Conservation (phyloP, 1,140 invertebrate species). For the Pachypsylla venusta region DNA sequence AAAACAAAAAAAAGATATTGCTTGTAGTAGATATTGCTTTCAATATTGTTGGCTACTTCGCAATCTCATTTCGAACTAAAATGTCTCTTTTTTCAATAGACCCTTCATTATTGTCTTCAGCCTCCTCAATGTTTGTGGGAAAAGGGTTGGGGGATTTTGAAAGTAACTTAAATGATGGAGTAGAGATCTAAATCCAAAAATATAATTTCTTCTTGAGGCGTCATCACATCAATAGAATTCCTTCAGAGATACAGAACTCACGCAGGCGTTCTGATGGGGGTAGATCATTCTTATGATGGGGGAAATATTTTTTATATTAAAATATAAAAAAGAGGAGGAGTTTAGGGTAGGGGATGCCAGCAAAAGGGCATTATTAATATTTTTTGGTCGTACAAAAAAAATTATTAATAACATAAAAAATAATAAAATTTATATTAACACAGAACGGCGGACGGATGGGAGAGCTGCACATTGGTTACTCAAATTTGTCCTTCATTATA, state of each 20-base stretch:
- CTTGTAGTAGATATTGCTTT: no score
- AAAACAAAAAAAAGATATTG: no score
- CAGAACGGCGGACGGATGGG: no score
- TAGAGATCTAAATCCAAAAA: not conserved
- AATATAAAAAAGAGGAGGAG: slow-evolving; percentile 6
- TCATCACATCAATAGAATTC: not conserved
- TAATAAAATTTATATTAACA: slow-evolving; percentile 4
- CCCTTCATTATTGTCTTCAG: no score
- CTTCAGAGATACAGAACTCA: not conserved
- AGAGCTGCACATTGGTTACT: not conserved
- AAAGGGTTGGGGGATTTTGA: not conserved
- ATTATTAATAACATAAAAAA: slow-evolving; percentile 8
- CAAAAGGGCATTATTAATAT: slow-evolving; percentile 1
- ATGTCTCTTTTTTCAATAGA: no score
- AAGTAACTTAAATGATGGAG: not conserved
- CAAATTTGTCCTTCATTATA: not conserved
- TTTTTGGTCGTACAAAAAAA: slow-evolving; percentile 10
- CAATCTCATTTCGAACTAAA: no score
- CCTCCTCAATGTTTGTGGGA: not conserved
- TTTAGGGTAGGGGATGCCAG: not conserved
- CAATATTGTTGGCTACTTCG: no score
- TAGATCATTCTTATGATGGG: no score
- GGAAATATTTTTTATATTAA: not conserved
- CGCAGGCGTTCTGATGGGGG: no score
- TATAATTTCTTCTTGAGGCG: not conserved